These are phyloP conservation scores for Mixornis gularis DNA, from an alignment of 2,113 vertebrate genomes.

Conservation along the genomic window DNA sequence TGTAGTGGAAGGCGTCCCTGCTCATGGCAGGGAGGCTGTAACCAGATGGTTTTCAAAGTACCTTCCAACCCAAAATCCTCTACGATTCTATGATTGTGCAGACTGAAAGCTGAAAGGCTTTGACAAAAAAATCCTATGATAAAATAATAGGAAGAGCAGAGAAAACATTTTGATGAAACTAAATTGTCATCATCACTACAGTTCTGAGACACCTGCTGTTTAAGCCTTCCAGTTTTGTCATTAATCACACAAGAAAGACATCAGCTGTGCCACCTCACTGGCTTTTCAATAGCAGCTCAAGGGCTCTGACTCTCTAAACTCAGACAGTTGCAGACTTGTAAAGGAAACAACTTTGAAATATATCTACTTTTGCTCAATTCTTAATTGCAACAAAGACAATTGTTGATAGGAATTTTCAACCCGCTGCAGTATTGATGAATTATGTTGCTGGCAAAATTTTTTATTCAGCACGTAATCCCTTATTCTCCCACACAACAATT, in stretches of 20 bases:
- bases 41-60: background rate
- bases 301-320: background rate
- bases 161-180: background rate
- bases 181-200: background rate
- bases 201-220: background rate
- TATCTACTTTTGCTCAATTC: background rate
- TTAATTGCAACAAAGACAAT: background rate
- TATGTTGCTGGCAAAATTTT: background rate
- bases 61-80: background rate
- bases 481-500: accelerated
- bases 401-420: background rate
- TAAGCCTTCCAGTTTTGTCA: background rate
- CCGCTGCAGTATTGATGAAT: background rate
- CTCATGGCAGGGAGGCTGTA: background rate
- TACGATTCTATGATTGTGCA: background rate
- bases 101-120: background rate
- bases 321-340: background rate
- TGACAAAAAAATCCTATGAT: background rate
- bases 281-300: background rate
- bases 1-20: background rate
- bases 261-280: background rate
- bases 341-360: background rate
- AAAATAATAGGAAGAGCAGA: background rate
- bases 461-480: background rate
- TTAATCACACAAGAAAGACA: background rate